Evolutionary conservation across 2,113 vertebrate genomes (phyloP).

Genomic region (Notarius lentiginosus): DNA sequence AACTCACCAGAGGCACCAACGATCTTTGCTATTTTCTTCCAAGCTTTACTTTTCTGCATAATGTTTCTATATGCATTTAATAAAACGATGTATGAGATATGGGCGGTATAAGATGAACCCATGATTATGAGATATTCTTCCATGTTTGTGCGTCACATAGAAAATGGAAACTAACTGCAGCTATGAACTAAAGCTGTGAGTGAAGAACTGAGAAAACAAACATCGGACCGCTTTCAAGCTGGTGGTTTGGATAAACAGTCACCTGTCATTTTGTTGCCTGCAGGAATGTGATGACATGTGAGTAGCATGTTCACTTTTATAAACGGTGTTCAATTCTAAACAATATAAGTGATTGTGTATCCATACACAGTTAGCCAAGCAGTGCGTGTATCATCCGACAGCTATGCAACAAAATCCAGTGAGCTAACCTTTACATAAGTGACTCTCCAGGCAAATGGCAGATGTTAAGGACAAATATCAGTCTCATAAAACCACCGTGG

Average conservation of each 20-base stretch:
- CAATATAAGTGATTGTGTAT: neutral
- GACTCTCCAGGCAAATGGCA: constrained; percentile 1
- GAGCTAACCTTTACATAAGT: constrained; percentile 45
- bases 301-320: neutral
- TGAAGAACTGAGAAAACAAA: neutral
- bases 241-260: neutral
- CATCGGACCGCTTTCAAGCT: neutral
- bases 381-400: neutral
- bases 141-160: neutral
- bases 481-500: constrained; percentile 25
- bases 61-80: neutral
- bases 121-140: neutral
- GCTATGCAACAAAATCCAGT: constrained; percentile 10
- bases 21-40: neutral
- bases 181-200: neutral
- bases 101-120: neutral
- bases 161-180: neutral
- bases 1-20: neutral
- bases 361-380: neutral
- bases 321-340: neutral
- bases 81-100: neutral
- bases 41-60: neutral
- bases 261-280: neutral
- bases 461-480: constrained; percentile 39
- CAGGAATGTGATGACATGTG: neutral